Percentiles rank a stretch among this genome's conserved stretches.
phyloP scores from a whole-genome alignment of 2,113 vertebrate species.

The Narcine bancroftii region DNA sequence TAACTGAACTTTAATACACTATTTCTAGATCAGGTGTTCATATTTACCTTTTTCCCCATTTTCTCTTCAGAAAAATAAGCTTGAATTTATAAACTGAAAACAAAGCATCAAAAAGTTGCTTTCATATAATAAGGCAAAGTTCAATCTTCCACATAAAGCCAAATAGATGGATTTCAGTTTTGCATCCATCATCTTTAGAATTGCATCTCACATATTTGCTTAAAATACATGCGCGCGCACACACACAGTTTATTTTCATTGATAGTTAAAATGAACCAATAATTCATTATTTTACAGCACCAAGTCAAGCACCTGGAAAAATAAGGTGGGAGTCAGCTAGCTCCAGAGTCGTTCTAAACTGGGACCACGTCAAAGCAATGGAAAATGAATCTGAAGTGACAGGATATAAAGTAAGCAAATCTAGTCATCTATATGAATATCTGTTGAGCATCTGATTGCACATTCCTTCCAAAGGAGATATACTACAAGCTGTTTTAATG shows the following conservation, averaged over 20 bases:
- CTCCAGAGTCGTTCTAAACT: constrained; percentile 74
- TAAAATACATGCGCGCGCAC: not conserved
- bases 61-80: not conserved
- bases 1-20: not conserved
- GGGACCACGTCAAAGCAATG: constrained; percentile 83
- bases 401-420: constrained; percentile 77
- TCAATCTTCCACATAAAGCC: not conserved
- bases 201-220: not conserved
- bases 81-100: not conserved
- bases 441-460: not conserved
- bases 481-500: too few relatives aligned
- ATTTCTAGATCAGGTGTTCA: not conserved
- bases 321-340: constrained; percentile 83
- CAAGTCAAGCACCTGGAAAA: constrained; percentile 79
- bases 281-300: constrained; percentile 58
- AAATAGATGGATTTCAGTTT: not conserved
- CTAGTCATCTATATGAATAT: not conserved
- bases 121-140: not conserved
- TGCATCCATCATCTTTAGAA: not conserved
- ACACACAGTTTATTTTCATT: not conserved
- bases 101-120: not conserved
- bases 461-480: not conserved
- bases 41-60: not conserved
- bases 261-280: not conserved
- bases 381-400: constrained; percentile 87